Conservation (phyloP, 2,113 vertebrate species). For the Laticauda laticaudata region DNA sequence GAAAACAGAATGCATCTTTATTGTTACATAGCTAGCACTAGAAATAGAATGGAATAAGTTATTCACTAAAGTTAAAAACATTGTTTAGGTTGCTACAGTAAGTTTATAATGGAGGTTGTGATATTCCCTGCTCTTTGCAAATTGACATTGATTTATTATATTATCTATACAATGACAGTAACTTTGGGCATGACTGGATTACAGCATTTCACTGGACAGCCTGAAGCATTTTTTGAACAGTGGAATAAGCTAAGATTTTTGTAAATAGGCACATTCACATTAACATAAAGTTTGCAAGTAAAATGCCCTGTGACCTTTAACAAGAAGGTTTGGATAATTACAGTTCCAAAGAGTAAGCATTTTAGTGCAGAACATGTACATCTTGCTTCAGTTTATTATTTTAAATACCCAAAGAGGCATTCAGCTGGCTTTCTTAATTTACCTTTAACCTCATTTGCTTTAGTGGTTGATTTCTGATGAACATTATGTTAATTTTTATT, state of each 20-base stretch:
- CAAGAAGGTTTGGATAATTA: neutral
- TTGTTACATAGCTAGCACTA: neutral
- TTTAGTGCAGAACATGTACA: accelerated
- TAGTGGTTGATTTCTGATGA: conserved; percentile 63
- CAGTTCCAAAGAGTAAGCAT: neutral
- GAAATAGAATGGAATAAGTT: neutral
- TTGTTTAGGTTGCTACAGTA: neutral
- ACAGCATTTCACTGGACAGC: neutral
- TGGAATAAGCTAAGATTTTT: neutral
- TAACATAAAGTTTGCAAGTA: neutral
- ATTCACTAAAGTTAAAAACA: neutral
- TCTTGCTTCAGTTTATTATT: neutral
- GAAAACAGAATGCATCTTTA: neutral
- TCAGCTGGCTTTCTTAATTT: neutral
- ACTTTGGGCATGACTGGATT: neutral
- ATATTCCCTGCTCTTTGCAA: neutral
- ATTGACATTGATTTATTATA: neutral
- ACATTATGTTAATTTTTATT: conserved; percentile 62
- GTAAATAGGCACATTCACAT: neutral
- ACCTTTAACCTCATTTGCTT: conserved; percentile 54
- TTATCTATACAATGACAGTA: conserved; percentile 1
- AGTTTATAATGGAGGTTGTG: neutral
- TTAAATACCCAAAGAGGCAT: conserved; percentile 15
- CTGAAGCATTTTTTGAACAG: neutral
- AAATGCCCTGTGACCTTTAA: neutral